Evolutionary conservation across 2,113 vertebrate species (phyloP), one percentile per base, ranked within the genome.

Genomic region (Corvus cornix): DNA sequence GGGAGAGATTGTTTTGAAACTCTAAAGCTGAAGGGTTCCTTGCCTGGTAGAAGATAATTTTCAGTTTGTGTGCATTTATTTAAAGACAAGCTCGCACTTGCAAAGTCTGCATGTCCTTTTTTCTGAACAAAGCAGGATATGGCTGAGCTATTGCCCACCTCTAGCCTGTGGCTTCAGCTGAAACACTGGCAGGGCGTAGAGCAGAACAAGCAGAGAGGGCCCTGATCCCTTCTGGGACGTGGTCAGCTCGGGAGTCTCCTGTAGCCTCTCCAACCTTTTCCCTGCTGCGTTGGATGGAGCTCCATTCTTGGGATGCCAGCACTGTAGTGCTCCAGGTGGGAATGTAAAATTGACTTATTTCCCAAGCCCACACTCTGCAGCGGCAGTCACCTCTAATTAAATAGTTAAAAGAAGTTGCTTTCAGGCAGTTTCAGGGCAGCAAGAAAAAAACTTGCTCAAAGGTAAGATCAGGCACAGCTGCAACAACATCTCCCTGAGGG

Each of bases 391-490:
- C 85, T 77, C 72, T 41, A 46, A 77, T 92, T 80, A 84, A 66
- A n/a, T 3, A 55, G 22, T 67, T 84, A 59, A 27, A 67, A 84
- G 59, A 55, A 82, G 44, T 39, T 86, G 82, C 67, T 96, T 82
- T 95, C 51, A 69, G 95, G 87, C 74, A 72, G 68, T 96, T 95
- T 64, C 49, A 89, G 89, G 91, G 89, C 80, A 89, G 73, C 56
- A 79, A 78, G 69, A 14, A 35, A 69, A 69, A 87, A 60, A 3
- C 28, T 16, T 52, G 56, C 56, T 93, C 48, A 23, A 70, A 80
- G 68, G 84, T 76, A 70, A 35, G 55, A 84, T 91, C 72, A 77
- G 63, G 39, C 75, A 86, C 78, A 95, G 85, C 82, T 93, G 67
- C 39, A 53, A 31, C 82, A 53, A 6, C 30, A 59, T 26, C 53